Base-by-base conservation (phyloP, 1,140 invertebrate species). In the Zaprionus ornatus region DNA sequence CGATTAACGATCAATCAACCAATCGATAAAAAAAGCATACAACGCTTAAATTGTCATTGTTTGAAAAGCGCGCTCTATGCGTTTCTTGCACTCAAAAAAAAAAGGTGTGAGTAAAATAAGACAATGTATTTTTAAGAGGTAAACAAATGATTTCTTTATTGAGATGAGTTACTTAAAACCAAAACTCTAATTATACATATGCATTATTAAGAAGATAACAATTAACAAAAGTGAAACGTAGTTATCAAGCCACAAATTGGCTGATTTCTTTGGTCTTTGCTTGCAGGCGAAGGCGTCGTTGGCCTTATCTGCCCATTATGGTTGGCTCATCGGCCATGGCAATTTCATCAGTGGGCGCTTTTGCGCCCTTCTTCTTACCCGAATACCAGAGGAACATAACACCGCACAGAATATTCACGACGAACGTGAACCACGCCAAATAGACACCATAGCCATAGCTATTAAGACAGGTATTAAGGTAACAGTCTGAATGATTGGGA, bases 251-350 rank as follows among this genome's bases (percentile, higher is more conserved):
- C 54, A 45, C n/a, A 35, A 13, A 45, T 37, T 6, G 15, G 54
- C 23, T 50, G 17, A 57, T 84, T 85, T 75, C 62, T 79, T 85
- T 90, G 82, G 85, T 90, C 85, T 90, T 88, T 90, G 84, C 52
- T 79, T 61, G 61, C 61, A 67, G 52, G n/a, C 27, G 27, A 37
- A 50, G 42, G 35, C 21, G 27, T 23, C 21, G 4, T 3, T 32
- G 27, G 9, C 35, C 40, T 76, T 95, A 97, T 94, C 96, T 95
- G 75, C 97, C 96, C 75, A 97, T 96, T 73, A 96, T 96, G 17
- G 96, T 96, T 0, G 96, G 96, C 87, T 97, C 97, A 82, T 98
- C 97, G 21, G 96, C 96, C 94, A 96, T 95, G 0, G 96, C 96
- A 19, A 97, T 93, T 82, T 96, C 95, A 77, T 97, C 96, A 21